Percentiles rank a stretch among this genome's conserved stretches.
phyloP scores from a whole-genome alignment of 2,113 vertebrate species.

The pig (Sus scrofa) region DNA sequence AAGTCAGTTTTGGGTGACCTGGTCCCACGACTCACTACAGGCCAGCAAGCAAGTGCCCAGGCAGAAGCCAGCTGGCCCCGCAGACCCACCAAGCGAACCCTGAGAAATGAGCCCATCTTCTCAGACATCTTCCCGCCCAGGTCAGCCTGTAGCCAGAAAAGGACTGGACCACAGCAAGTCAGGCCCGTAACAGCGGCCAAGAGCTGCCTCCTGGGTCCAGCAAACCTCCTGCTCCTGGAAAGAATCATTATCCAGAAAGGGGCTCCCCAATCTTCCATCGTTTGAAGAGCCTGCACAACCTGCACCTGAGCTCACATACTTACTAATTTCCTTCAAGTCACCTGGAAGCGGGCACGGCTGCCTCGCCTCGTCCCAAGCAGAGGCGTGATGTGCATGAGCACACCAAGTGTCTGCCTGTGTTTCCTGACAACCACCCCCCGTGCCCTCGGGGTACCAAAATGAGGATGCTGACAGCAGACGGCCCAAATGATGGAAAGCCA shows the following conservation, averaged over 20 bases:
- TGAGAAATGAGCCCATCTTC: not conserved
- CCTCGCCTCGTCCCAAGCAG: not conserved
- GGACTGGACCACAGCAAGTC: not conserved
- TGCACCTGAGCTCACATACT: accelerated
- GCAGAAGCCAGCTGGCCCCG: not conserved
- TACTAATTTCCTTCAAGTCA: no score
- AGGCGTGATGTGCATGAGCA: not conserved
- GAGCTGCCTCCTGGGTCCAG: not conserved
- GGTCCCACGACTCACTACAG: not conserved
- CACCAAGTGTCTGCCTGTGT: accelerated
- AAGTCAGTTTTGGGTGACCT: no score
- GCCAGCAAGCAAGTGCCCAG: not conserved
- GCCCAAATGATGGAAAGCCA: no score
- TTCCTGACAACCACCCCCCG: accelerated
- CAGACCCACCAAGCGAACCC: accelerated
- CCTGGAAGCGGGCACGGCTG: not conserved
- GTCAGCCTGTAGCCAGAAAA: not conserved
- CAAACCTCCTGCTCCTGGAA: not conserved
- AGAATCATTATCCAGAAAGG: not conserved
- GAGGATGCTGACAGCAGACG: accelerated
- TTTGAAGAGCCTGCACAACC: not conserved
- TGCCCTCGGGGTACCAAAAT: accelerated
- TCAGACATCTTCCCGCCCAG: not conserved
- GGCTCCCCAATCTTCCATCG: not conserved
- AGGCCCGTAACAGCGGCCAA: not conserved